A percentile compares a stretch with the other conserved stretches of the same genome.
Conservation (phyloP, 1,140 invertebrate genomes). For the Megalopta genalis region DNA sequence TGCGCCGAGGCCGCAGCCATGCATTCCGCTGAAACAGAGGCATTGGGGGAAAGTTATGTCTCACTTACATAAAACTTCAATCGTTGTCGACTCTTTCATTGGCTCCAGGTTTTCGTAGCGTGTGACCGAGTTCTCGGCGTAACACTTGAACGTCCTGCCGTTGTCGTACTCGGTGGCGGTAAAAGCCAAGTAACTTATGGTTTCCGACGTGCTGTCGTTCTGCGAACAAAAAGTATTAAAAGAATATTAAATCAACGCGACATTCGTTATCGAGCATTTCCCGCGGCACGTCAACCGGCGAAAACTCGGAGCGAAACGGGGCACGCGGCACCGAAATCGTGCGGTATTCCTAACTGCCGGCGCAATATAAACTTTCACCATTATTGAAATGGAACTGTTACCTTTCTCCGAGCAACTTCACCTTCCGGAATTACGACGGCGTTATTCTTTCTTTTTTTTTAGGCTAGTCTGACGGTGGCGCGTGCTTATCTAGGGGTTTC, state of each 20-base stretch:
- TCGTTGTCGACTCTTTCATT: slow-evolving; percentile 83
- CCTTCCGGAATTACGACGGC: too few relatives aligned
- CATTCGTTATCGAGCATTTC: neutral
- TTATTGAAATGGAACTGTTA: too few relatives aligned
- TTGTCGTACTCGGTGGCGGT: slow-evolving; percentile 91
- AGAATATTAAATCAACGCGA: neutral
- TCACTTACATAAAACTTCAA: slow-evolving; percentile 92
- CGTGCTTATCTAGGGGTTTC: too few relatives aligned
- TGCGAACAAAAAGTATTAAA: slow-evolving; percentile 73
- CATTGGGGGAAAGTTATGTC: neutral
- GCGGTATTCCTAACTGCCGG: neutral
- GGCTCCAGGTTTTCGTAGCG: slow-evolving; percentile 85
- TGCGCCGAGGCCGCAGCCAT: neutral
- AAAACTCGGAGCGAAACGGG: neutral
- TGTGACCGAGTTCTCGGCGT: slow-evolving; percentile 90
- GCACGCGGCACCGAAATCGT: neutral
- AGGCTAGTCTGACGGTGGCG: too few relatives aligned
- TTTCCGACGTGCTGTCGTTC: slow-evolving; percentile 89
- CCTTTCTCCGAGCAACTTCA: too few relatives aligned
- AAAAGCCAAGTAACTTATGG: slow-evolving; percentile 88
- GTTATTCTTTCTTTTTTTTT: too few relatives aligned
- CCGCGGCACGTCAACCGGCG: neutral
- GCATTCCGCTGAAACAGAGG: neutral
- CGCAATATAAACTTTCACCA: neutral
- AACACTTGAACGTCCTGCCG: slow-evolving; percentile 88